phyloP scores from a whole-genome alignment of 1,140 invertebrate species.

The Scaptomyza montana region DNA sequence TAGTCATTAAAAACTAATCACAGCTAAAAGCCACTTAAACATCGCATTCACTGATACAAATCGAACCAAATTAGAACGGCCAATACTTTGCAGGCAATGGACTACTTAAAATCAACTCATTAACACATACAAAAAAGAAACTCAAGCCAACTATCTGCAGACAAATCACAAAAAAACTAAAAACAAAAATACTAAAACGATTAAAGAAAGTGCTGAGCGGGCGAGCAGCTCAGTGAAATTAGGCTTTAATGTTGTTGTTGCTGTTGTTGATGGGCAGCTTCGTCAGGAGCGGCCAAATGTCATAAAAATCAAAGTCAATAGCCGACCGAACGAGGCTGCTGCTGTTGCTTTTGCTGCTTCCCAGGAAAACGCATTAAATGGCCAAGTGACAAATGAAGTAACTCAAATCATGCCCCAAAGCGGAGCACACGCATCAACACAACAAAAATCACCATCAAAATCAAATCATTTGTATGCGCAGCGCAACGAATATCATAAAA shows the following conservation, averaged over 20 bases:
- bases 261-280: neutral
- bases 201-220: conserved; percentile 70
- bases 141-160: conserved; percentile 22
- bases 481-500: conserved; percentile 62
- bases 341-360: conserved; percentile 62
- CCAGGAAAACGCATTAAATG: conserved; percentile 74
- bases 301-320: conserved; percentile 81
- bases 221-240: conserved; percentile 14
- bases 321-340: conserved; percentile 65
- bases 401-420: conserved; percentile 71
- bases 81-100: conserved; percentile 14
- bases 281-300: conserved; percentile 44
- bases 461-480: conserved; percentile 83
- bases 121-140: conserved; percentile 39
- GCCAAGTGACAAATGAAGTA: conserved; percentile 80
- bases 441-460: conserved; percentile 68
- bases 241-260: too few species aligned
- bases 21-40: conserved; percentile 75
- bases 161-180: conserved; percentile 12
- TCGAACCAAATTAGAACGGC: conserved; percentile 74
- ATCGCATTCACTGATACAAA: conserved; percentile 56
- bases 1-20: conserved; percentile 76
- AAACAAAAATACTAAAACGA: conserved; percentile 19
- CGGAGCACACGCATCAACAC: conserved; percentile 67
- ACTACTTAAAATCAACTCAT: conserved; percentile 80